Conservation (phyloP, 2,113 vertebrate species). For the Tyrannus savana region DNA sequence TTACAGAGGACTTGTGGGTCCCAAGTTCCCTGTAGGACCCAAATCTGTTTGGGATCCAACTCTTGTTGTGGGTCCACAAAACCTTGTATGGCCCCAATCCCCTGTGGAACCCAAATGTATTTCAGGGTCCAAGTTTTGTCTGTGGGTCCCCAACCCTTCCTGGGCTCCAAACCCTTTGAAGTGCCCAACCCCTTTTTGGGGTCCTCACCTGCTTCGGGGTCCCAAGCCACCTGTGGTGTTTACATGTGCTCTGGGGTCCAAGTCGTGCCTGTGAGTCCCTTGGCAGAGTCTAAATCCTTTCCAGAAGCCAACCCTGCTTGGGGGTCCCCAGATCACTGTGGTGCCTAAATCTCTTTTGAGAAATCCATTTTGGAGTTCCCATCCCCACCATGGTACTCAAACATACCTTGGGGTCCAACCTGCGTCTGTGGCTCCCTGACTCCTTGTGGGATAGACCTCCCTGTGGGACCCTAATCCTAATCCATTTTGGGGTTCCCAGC, state of each 20-base stretch:
- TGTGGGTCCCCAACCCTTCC: rapidly evolving
- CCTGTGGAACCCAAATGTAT: background rate
- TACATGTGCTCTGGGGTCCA: background rate
- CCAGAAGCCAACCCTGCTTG: too few species aligned
- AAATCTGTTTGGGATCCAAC: background rate
- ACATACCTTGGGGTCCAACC: background rate
- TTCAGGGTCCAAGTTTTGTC: too few species aligned
- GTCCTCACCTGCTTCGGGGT: background rate
- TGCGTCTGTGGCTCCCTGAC: background rate
- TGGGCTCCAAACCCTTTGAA: background rate
- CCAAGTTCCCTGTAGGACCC: rapidly evolving
- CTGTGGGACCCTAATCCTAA: background rate
- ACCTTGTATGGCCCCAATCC: background rate
- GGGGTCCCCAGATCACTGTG: too few species aligned
- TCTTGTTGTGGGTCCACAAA: background rate
- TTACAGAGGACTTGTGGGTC: background rate
- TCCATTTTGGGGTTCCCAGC: background rate
- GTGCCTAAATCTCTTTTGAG: too few species aligned
- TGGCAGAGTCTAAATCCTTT: background rate
- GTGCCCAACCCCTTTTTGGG: background rate
- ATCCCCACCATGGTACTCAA: background rate
- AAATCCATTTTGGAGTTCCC: background rate
- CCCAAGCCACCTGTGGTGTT: too few species aligned
- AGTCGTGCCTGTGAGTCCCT: background rate
- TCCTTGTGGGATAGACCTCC: background rate